Evolutionary conservation across 92 coral and sea anemone genomes (phyloP).

Genomic region (Zoanthus sansibaricus): DNA sequence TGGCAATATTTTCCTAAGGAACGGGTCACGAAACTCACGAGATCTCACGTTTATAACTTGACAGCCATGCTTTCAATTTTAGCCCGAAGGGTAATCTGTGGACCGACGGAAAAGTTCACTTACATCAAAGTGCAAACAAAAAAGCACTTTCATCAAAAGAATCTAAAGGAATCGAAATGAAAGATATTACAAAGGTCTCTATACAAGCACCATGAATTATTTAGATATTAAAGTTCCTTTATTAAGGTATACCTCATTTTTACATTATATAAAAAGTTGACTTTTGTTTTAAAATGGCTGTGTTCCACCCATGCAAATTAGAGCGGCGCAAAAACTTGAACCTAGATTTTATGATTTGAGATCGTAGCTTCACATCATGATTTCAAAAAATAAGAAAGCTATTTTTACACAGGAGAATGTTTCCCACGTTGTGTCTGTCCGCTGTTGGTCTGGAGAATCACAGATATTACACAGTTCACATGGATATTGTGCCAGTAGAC

Average conservation of each 20-base stretch:
- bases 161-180: background rate
- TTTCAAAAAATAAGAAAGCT: background rate
- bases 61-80: background rate
- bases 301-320: background rate
- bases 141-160: background rate
- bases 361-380: background rate
- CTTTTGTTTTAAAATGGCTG: background rate
- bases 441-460: slow-evolving; percentile 83
- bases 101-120: background rate
- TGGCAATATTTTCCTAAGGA: slow-evolving; percentile 15
- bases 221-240: slow-evolving; percentile 6
- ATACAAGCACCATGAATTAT: slow-evolving; percentile 19
- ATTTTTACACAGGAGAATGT: slow-evolving; percentile 81
- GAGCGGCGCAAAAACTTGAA: no score
- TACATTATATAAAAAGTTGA: background rate
- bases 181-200: slow-evolving; percentile 26
- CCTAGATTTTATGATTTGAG: background rate
- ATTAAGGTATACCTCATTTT: background rate
- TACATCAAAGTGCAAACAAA: slow-evolving; percentile 11
- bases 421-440: slow-evolving; percentile 83
- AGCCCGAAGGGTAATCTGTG: background rate
- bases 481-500: slow-evolving; percentile 82
- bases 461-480: slow-evolving; percentile 73
- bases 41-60: background rate
- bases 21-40: slow-evolving; percentile 28